Evolutionary conservation across 1,140 invertebrate genomes (phyloP).

Genomic region (Micrasema longulum): DNA sequence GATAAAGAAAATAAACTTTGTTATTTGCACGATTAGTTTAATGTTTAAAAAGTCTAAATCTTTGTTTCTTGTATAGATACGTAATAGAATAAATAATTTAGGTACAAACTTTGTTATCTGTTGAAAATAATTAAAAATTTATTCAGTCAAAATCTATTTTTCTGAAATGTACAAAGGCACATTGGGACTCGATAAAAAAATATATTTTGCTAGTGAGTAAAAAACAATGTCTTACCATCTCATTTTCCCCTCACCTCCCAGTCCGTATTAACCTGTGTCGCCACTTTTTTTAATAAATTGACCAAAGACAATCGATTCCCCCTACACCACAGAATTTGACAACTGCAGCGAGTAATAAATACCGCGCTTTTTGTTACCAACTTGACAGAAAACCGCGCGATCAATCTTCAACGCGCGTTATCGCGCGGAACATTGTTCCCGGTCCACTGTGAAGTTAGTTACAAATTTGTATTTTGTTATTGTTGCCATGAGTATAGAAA

Average conservation of each 20-base stretch:
- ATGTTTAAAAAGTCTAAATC: too few relatives aligned
- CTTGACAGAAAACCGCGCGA: conserved; percentile 10
- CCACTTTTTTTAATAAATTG: conserved; percentile 35
- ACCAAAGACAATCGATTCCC: conserved; percentile 43
- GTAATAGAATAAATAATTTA: too few relatives aligned
- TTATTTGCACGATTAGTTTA: too few relatives aligned
- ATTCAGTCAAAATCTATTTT: too few relatives aligned
- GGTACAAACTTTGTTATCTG: too few relatives aligned
- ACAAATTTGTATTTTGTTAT: conserved; percentile 23
- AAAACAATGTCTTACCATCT: conserved; percentile 17
- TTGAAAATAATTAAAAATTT: too few relatives aligned
- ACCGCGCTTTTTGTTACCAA: conserved; percentile 42
- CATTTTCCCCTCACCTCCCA: conserved; percentile 38
- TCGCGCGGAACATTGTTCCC: conserved; percentile 11
- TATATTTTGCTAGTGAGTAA: too few relatives aligned
- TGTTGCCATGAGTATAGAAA: conserved; percentile 29
- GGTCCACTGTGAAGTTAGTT: conserved; percentile 40
- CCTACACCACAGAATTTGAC: conserved; percentile 38
- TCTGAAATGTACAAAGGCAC: too few relatives aligned
- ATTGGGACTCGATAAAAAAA: too few relatives aligned
- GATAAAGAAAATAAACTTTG: too few relatives aligned
- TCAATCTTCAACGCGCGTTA: neutral
- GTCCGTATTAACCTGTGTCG: conserved; percentile 6
- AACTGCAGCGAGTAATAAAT: conserved; percentile 40
- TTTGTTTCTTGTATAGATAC: too few relatives aligned